phyloP scores from a whole-genome alignment of 1,140 invertebrate genomes.

The Tetranychus urticae region DNA sequence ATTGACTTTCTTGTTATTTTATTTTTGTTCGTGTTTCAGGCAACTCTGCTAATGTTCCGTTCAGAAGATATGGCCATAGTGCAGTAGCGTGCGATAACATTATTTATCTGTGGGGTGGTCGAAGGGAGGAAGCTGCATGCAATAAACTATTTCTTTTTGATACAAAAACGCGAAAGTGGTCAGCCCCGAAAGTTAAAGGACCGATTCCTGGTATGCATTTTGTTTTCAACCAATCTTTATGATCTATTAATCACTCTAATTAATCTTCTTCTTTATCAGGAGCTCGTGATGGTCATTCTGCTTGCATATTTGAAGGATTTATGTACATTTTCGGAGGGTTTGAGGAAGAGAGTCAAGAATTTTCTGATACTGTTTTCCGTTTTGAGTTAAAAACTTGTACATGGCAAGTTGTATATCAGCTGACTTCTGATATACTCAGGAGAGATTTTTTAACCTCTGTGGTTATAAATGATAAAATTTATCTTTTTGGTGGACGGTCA shows the following conservation, averaged over 20 bases:
- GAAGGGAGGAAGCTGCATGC: slow-evolving; percentile 57
- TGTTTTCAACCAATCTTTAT: too few species aligned
- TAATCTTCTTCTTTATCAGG: slow-evolving; percentile 15
- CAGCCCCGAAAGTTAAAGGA: slow-evolving; percentile 34
- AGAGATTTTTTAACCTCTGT: slow-evolving; percentile 70
- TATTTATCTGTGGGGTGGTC: slow-evolving; percentile 68
- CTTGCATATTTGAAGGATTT: slow-evolving; percentile 46
- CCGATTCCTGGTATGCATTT: slow-evolving; percentile 26
- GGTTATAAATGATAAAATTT: slow-evolving; percentile 44
- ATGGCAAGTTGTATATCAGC: slow-evolving; percentile 37
- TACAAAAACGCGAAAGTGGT: slow-evolving; percentile 43
- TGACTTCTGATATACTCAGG: slow-evolving; percentile 36
- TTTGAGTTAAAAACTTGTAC: slow-evolving; percentile 43
- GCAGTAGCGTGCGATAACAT: slow-evolving; percentile 46
- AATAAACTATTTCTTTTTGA: slow-evolving; percentile 52
- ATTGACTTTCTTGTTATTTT: too few species aligned
- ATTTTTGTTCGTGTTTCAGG: too few species aligned
- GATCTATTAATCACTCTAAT: too few species aligned
- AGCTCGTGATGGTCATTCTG: slow-evolving; percentile 66
- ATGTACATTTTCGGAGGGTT: slow-evolving; percentile 83
- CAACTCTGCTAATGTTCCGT: too few species aligned
- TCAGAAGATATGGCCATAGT: slow-evolving; percentile 49
- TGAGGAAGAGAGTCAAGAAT: slow-evolving; percentile 46
- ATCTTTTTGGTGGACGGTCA: slow-evolving; percentile 60
- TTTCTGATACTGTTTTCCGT: slow-evolving; percentile 49